Base-by-base conservation (phyloP, 2,888 invertebrate species). In the Athetis lepigone region DNA sequence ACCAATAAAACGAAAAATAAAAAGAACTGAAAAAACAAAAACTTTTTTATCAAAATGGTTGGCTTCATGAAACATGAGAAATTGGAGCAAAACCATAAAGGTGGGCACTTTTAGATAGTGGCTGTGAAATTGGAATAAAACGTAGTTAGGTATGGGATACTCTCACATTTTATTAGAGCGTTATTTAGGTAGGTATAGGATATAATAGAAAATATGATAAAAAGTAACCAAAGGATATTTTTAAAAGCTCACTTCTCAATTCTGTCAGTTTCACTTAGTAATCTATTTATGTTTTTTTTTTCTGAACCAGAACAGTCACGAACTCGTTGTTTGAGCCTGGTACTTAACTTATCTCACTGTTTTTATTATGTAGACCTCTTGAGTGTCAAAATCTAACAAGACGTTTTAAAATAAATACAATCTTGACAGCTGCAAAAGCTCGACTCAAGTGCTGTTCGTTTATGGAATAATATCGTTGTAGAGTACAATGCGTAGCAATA, bases 281-380 rank as follows among this genome's bases (percentile, higher is more conserved):
- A 60, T 27, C 42, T 19, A n/a, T 62, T 27, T 50, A 51, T n/a
- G n/a, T n/a, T 63, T 50, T 7, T 4, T 50, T 43, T 43, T 45
- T 39, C 21, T 18, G 36, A 43, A 25, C 16, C 11, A 8, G 27
- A 46, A 18, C 11, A 64, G 45, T 63, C 45, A 63, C 65, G 54
- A 45, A 9, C 19, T 19, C 23, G 27, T 51, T n/a, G 2, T 37
- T 29, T 63, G 43, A 45, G 23, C 36, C 36, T 45, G 16, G 11
- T 29, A 43, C 23, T n/a, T n/a, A n/a, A n/a, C n/a, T n/a, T n/a
- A n/a, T n/a, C 13, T 5, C 33, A 33, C 23, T 18, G 18, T 40
- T 46, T 9, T 25, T n/a, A 42, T 4, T 11, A 7, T 56, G 51
- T 52, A 25, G 9, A 60, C 9, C 16, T 21, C 61, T 45, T 37